Percentiles rank a stretch among this genome's conserved stretches.
These are phyloP conservation scores for Periparus ater DNA, from an alignment of 2,797 vertebrate genomes.

Conservation along the genomic window DNA sequence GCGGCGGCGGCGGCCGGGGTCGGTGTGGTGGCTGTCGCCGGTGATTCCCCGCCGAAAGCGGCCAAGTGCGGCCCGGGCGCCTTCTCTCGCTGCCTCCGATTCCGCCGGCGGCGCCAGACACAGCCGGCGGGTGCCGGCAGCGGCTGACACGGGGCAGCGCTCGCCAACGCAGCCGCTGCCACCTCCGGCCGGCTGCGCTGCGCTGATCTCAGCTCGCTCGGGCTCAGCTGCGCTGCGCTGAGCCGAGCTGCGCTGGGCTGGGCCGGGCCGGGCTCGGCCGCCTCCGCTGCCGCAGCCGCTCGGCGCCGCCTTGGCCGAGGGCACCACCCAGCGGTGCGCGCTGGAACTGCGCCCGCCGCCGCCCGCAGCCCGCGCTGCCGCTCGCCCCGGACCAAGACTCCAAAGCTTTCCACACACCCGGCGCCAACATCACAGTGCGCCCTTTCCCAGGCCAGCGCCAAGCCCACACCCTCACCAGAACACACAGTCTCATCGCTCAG, in stretches of 20 bases:
- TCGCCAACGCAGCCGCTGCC: neutral
- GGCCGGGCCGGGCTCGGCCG: neutral
- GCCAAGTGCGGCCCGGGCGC: neutral
- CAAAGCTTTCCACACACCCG: too few species aligned
- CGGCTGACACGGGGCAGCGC: fast-evolving
- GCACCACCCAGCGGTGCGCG: neutral
- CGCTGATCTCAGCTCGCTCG: too few species aligned
- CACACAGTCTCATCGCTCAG: too few species aligned
- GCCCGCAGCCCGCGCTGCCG: neutral
- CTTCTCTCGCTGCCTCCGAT: neutral
- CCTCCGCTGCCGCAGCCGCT: neutral
- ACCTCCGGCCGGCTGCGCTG: too few species aligned
- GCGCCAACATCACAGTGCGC: neutral
- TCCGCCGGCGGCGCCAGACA: too few species aligned
- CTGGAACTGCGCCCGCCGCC: neutral
- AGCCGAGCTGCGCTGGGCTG: neutral
- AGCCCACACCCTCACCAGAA: too few species aligned
- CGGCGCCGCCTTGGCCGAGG: neutral
- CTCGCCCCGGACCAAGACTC: neutral
- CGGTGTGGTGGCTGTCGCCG: neutral
- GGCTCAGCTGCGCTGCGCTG: too few species aligned
- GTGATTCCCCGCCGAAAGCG: neutral
- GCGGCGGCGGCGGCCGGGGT: neutral
- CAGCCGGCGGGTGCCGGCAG: too few species aligned
- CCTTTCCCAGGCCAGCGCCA: too few species aligned